Evolutionary conservation across 2,888 invertebrate species (phyloP).

Genomic region (Drosophila emarginata): DNA sequence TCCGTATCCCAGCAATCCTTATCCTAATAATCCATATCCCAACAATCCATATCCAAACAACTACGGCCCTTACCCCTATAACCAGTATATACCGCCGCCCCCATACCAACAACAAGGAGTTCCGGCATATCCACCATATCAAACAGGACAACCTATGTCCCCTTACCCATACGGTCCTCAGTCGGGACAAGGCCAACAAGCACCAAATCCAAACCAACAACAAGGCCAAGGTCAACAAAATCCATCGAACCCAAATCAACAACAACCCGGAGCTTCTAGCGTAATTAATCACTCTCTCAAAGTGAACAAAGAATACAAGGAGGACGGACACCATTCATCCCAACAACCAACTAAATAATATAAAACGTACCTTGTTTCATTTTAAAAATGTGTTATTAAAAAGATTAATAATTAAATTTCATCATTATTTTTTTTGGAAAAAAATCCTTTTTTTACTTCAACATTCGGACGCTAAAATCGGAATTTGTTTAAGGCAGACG

Average conservation of each 20-base stretch:
- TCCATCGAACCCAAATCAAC: conserved; percentile 6
- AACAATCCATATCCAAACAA: conserved; percentile 21
- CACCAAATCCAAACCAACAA: no score
- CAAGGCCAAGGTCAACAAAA: no score
- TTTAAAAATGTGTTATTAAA: background rate
- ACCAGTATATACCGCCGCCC: background rate
- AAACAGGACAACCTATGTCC: background rate
- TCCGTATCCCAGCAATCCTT: conserved; percentile 16
- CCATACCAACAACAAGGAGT: conserved; percentile 5
- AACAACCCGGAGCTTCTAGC: conserved; percentile 40
- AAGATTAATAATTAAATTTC: no score
- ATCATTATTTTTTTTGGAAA: no score
- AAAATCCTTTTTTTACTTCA: no score
- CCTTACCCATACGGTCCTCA: background rate
- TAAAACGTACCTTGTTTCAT: background rate
- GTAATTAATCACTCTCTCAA: conserved; percentile 62
- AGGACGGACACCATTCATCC: conserved; percentile 39
- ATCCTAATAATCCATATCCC: conserved; percentile 28
- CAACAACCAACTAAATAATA: background rate
- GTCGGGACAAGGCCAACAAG: background rate
- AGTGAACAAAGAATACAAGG: conserved; percentile 71
- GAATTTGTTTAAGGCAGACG: background rate
- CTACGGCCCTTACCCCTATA: conserved; percentile 14
- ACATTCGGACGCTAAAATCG: background rate
- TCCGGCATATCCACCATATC: conserved; percentile 18